These are phyloP conservation scores for Melierax canorus DNA, from an alignment of 2,113 vertebrate genomes.

Conservation along the genomic window DNA sequence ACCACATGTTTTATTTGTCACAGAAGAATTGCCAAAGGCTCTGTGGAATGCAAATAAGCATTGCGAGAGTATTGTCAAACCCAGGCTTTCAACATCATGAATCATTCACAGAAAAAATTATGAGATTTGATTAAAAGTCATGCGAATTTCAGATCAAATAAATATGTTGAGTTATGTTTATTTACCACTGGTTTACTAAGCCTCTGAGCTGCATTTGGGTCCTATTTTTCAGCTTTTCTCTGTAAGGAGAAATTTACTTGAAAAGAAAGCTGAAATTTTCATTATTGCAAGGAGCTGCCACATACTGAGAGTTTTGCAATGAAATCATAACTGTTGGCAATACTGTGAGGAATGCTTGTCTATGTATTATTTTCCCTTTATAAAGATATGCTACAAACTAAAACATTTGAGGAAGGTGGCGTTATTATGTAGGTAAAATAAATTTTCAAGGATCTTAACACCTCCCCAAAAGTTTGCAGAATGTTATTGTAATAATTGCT, in stretches of 20 bases:
- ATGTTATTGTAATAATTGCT: not conserved
- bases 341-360: not conserved
- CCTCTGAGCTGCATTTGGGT: not conserved
- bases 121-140: not conserved
- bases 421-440: not conserved
- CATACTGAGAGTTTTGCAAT: not conserved
- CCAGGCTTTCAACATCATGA: not conserved
- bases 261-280: not conserved
- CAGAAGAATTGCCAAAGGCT: not conserved
- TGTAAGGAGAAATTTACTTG: not conserved
- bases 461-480: not conserved
- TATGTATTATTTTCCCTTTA: not conserved
- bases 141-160: not conserved
- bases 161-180: not conserved
- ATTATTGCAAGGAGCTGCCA: not conserved
- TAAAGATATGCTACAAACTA: not conserved
- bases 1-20: not conserved
- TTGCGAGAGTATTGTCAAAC: not conserved
- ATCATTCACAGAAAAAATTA: not conserved
- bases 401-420: not conserved
- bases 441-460: not conserved
- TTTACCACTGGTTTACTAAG: not conserved
- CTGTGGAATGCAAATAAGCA: not conserved
- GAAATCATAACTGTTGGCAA: not conserved
- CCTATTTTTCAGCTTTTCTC: not conserved